Percentiles rank a stretch among this genome's conserved stretches.
Evolutionary conservation across 2,113 vertebrate genomes (phyloP).

Genomic region (Tychaedon coryphoeus): DNA sequence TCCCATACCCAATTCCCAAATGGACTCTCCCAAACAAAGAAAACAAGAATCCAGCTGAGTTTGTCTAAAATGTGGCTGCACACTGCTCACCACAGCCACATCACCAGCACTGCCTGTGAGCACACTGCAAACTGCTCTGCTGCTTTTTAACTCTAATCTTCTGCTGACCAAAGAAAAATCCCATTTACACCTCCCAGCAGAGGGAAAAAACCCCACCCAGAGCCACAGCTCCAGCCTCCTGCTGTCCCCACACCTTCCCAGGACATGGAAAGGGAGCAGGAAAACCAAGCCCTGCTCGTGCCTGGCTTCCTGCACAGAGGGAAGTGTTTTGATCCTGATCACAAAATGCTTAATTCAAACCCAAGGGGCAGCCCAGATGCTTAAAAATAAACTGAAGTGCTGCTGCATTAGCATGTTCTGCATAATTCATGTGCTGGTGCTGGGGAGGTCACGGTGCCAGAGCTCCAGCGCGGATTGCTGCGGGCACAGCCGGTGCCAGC

Average conservation of each 20-base stretch:
- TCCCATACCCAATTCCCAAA: background rate
- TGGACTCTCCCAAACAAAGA: background rate
- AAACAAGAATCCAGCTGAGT: background rate
- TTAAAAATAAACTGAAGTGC: background rate
- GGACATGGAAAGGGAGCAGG: fast-evolving
- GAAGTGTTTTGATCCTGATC: background rate
- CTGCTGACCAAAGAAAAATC: background rate
- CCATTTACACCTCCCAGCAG: background rate
- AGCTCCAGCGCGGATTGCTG: background rate
- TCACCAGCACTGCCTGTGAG: background rate
- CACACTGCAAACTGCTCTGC: background rate
- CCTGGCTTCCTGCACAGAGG: background rate
- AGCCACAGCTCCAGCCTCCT: background rate
- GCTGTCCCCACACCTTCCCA: background rate
- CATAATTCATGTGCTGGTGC: background rate
- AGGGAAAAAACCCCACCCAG: background rate
- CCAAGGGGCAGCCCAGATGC: background rate
- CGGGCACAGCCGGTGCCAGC: background rate
- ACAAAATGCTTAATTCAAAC: background rate
- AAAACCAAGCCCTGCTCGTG: fast-evolving
- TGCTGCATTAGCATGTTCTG: background rate
- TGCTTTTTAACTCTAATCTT: background rate
- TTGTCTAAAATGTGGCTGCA: background rate
- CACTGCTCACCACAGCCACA: background rate
- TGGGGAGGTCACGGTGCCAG: background rate